Percentiles rank a stretch among this genome's conserved stretches.
phyloP scores from a whole-genome alignment of 2,113 vertebrate species.

The Narcine bancroftii region DNA sequence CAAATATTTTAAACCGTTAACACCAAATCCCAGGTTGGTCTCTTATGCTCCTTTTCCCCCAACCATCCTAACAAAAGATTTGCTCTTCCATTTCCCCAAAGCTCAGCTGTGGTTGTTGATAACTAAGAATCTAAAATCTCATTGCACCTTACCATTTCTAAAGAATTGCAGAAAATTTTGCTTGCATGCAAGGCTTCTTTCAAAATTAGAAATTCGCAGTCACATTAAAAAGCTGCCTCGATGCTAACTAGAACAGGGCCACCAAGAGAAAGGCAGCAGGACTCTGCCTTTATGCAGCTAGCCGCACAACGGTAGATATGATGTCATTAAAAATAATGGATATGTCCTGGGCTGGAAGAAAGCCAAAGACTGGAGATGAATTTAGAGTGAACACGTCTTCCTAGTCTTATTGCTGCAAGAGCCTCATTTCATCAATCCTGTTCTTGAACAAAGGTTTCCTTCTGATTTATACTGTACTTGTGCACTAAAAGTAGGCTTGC shows the following conservation, averaged over 20 bases:
- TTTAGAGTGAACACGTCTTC: not conserved
- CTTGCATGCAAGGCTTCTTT: not conserved
- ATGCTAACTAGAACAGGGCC: not conserved
- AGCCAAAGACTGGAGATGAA: not conserved
- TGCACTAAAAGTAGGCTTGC: not conserved
- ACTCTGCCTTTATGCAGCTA: slow-evolving; percentile 6
- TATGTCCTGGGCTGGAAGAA: slow-evolving; percentile 2
- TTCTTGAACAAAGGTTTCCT: not conserved
- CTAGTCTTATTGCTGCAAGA: not conserved
- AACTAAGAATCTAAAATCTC: too few species aligned
- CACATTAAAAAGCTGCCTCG: not conserved
- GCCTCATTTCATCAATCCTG: not conserved
- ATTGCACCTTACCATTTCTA: not conserved
- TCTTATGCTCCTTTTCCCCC: not conserved
- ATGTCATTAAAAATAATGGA: not conserved
- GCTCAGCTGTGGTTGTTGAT: not conserved
- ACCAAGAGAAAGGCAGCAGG: not conserved
- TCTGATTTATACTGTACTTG: not conserved
- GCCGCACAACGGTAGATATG: not conserved
- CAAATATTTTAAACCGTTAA: not conserved
- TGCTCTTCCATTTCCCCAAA: not conserved
- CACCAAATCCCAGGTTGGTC: not conserved
- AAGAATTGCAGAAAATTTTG: not conserved
- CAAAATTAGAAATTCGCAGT: not conserved
- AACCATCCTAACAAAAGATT: not conserved